phyloP scores from a whole-genome alignment of 2,797 vertebrate species.

The Ciconia nigra region DNA sequence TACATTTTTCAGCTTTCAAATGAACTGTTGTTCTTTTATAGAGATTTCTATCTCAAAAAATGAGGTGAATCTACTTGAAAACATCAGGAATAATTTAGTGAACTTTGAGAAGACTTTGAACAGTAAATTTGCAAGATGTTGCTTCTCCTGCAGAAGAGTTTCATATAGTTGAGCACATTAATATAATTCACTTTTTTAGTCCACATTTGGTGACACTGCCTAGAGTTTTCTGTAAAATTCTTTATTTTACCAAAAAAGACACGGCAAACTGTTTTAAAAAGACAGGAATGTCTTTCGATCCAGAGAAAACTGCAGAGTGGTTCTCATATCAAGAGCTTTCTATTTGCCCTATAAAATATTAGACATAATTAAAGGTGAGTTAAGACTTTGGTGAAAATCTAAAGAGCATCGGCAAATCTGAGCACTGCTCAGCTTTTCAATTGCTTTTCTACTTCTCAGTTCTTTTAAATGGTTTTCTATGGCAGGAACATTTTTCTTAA shows the following conservation, averaged over 20 bases:
- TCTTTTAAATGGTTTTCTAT: constrained; percentile 86
- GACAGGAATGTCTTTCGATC: not conserved
- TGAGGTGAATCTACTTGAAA: not conserved
- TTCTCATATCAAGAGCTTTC: constrained; percentile 36
- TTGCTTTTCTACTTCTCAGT: constrained; percentile 81
- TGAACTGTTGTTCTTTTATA: not conserved
- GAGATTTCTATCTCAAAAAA: not conserved
- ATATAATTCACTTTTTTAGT: not conserved
- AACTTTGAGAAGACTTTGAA: not conserved
- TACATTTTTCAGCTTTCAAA: not conserved
- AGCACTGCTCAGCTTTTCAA: constrained; percentile 82
- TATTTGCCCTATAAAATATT: constrained; percentile 49
- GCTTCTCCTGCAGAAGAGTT: not conserved
- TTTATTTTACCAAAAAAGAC: not conserved
- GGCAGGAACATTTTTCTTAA: constrained; percentile 87
- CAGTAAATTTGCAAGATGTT: not conserved
- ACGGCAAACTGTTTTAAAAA: constrained; percentile 8
- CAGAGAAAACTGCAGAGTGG: constrained; percentile 12
- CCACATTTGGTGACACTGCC: not conserved
- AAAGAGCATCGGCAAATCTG: constrained; percentile 77
- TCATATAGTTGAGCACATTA: not conserved
- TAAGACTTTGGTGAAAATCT: constrained; percentile 75
- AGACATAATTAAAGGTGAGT: constrained; percentile 76
- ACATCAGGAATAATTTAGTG: not conserved
- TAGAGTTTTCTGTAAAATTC: not conserved